These are phyloP conservation scores for Cephus nigrinus DNA, from an alignment of 2,888 invertebrate genomes.

Conservation along the genomic window DNA sequence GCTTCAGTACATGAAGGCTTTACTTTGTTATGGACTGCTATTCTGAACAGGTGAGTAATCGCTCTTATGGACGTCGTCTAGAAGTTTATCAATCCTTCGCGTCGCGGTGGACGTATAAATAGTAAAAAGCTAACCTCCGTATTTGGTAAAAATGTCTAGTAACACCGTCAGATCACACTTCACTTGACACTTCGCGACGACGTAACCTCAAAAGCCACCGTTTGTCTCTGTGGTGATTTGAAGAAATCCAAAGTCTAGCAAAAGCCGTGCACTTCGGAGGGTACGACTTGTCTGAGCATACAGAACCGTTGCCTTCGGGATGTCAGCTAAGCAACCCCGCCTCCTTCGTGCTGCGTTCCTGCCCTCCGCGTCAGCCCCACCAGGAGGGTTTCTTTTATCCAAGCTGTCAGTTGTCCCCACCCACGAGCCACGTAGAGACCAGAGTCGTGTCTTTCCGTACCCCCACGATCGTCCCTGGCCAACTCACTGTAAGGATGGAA, in stretches of 20 bases:
- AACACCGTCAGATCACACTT: neutral
- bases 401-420: constrained; percentile 44
- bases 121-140: neutral
- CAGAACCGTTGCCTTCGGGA: constrained; percentile 18
- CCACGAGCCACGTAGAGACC: constrained; percentile 27
- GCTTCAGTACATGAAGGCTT: neutral
- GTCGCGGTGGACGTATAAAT: neutral
- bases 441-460: neutral
- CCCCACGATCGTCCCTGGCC: neutral
- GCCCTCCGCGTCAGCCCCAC: constrained; percentile 18
- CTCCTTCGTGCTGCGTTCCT: constrained; percentile 29
- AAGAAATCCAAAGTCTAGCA: neutral
- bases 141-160: neutral
- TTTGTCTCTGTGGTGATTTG: neutral
- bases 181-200: neutral
- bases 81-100: neutral
- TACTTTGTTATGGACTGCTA: neutral
- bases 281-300: constrained; percentile 40
- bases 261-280: constrained; percentile 19
- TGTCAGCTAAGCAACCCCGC: constrained; percentile 19
- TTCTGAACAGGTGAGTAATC: neutral
- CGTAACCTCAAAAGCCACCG: neutral
- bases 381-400: constrained; percentile 44
- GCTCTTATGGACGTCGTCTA: neutral
- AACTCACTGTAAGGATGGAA: neutral